These are phyloP conservation scores for Gila robusta DNA, from an alignment of 2,797 vertebrate genomes.

Conservation along the genomic window DNA sequence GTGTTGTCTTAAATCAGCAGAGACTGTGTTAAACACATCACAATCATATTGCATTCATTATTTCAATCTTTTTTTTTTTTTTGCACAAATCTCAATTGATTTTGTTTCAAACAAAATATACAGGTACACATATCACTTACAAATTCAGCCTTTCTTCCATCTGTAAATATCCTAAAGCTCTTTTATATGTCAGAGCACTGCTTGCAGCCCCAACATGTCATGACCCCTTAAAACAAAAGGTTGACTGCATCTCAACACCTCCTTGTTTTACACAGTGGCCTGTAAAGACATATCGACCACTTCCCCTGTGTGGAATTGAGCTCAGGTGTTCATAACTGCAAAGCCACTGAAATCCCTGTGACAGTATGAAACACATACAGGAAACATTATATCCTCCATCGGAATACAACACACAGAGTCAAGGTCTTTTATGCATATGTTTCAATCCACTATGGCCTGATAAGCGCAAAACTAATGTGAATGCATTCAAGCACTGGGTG, in stretches of 20 bases:
- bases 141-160: not conserved
- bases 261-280: constrained; percentile 53
- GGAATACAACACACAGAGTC: not conserved
- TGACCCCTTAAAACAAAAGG: constrained; percentile 53
- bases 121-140: not conserved
- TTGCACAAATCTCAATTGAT: not conserved
- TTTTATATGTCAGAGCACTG: constrained; percentile 12
- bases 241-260: constrained; percentile 59
- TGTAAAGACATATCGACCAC: constrained; percentile 66
- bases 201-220: constrained; percentile 32
- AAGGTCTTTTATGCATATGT: not conserved
- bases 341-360: constrained; percentile 42
- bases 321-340: constrained; percentile 53
- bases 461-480: no score
- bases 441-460: not conserved
- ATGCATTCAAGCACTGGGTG: not conserved
- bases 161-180: constrained; percentile 10
- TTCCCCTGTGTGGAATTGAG: constrained; percentile 35
- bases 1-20: not conserved
- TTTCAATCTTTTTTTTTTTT: not conserved
- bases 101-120: not conserved
- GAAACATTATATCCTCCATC: constrained; percentile 10
- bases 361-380: constrained; percentile 25
- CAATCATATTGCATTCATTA: not conserved
- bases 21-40: not conserved